A percentile compares a stretch with the other conserved stretches of the same genome.
These are phyloP conservation scores for Albula goreensis DNA, from an alignment of 2,113 vertebrate species.

Conservation along the genomic window DNA sequence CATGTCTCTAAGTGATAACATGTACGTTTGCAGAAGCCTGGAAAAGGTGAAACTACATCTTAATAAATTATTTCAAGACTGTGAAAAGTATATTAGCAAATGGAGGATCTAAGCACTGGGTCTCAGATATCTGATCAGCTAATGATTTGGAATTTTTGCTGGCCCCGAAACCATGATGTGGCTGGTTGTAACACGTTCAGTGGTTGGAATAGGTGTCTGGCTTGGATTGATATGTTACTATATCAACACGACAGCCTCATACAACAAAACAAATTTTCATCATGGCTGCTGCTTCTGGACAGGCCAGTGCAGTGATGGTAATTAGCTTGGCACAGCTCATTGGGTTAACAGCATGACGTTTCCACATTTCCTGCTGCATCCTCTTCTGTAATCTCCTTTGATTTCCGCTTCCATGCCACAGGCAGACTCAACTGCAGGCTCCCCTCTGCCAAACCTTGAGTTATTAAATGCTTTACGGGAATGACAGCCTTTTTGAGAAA, in stretches of 20 bases:
- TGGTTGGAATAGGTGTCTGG: background rate
- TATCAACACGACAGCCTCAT: background rate
- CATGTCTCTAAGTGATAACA: background rate
- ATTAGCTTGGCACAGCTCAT: slow-evolving; percentile 2
- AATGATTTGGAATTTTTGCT: background rate
- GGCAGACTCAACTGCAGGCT: background rate
- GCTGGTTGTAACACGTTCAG: background rate
- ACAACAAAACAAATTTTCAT: background rate
- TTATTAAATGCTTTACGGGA: background rate
- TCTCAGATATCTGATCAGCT: background rate
- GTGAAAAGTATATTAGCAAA: background rate
- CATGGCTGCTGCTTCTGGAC: background rate
- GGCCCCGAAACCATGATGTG: too few relatives aligned
- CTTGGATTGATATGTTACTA: background rate
- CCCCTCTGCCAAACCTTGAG: background rate
- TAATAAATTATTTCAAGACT: background rate
- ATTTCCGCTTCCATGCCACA: background rate
- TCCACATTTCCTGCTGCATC: background rate
- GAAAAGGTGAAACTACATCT: background rate
- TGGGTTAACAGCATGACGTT: background rate
- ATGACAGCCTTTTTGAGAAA: background rate
- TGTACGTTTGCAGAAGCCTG: background rate
- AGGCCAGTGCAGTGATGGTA: background rate
- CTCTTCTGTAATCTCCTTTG: background rate
- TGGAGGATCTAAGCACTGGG: background rate